These are phyloP conservation scores for Formica aserva DNA, from an alignment of 2,888 invertebrate species.

Conservation along the genomic window DNA sequence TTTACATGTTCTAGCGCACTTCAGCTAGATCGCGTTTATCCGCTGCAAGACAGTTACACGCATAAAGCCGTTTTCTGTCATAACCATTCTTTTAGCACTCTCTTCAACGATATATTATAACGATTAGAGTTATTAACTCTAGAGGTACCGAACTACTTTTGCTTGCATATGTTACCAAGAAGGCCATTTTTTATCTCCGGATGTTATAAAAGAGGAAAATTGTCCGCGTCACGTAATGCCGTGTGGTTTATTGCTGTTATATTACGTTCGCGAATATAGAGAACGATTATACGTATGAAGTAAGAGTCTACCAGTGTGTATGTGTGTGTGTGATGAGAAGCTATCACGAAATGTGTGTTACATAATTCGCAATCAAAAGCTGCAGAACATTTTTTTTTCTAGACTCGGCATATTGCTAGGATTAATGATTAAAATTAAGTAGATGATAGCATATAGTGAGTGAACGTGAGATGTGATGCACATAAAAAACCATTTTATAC, in stretches of 20 bases:
- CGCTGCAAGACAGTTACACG: constrained; percentile 39
- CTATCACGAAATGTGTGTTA: constrained; percentile 21
- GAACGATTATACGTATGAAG: constrained; percentile 36
- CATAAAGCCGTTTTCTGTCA: constrained; percentile 40
- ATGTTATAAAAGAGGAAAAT: constrained; percentile 40
- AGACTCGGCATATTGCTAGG: constrained; percentile 1
- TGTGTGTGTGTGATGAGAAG: constrained; percentile 8
- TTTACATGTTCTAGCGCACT: constrained; percentile 34
- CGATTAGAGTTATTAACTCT: constrained; percentile 42
- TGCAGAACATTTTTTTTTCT: not conserved
- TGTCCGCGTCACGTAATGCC: constrained; percentile 29
- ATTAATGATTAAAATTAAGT: constrained; percentile 42
- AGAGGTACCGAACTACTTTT: constrained; percentile 17
- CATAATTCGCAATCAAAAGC: constrained; percentile 39
- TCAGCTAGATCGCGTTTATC: constrained; percentile 34
- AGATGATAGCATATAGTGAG: constrained; percentile 5
- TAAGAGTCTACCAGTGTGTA: constrained; percentile 10
- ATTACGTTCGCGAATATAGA: constrained; percentile 34
- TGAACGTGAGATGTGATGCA: constrained; percentile 8
- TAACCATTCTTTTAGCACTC: constrained; percentile 31
- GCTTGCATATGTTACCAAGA: constrained; percentile 3
- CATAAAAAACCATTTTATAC: not conserved
- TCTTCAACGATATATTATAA: constrained; percentile 41
- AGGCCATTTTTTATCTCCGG: constrained; percentile 24
- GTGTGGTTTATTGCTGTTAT: constrained; percentile 39